phyloP scores from a whole-genome alignment of 2,888 invertebrate species.

The Tuta absoluta region DNA sequence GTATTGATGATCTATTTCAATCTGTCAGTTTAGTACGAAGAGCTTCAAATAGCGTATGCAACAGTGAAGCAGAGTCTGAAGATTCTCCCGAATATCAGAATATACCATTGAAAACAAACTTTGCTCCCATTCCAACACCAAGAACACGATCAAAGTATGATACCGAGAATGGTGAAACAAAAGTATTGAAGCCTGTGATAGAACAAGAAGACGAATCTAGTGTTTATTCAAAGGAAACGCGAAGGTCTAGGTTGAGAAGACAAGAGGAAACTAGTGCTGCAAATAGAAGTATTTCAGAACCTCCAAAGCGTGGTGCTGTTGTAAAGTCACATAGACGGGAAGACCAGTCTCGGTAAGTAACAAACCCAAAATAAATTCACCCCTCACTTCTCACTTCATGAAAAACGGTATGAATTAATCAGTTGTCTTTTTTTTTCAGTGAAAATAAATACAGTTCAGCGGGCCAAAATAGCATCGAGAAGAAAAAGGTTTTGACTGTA shows the following conservation, averaged over 20 bases:
- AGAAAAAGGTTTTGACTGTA: conserved; percentile 20
- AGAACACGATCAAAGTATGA: conserved; percentile 59
- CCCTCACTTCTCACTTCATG: neutral
- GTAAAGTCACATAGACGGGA: conserved; percentile 38
- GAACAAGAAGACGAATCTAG: conserved; percentile 54
- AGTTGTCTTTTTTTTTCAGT: conserved; percentile 32
- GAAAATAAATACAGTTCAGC: conserved; percentile 32
- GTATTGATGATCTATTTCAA: conserved; percentile 60
- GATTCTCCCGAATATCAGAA: conserved; percentile 71
- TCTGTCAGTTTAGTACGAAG: conserved; percentile 70
- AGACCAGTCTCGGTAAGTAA: conserved; percentile 23
- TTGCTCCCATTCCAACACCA: conserved; percentile 63
- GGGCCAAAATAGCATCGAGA: conserved; percentile 29
- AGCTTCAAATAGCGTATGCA: conserved; percentile 67
- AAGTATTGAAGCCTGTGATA: conserved; percentile 54
- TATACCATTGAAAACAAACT: conserved; percentile 55
- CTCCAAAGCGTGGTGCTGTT: conserved; percentile 48
- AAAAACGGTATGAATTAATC: neutral
- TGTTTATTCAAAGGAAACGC: conserved; percentile 37
- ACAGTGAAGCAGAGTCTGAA: conserved; percentile 72
- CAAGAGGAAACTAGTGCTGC: conserved; percentile 45
- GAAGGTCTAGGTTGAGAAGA: conserved; percentile 53
- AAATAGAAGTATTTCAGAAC: conserved; percentile 65
- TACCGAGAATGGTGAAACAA: conserved; percentile 35
- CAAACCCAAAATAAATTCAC: neutral